These are phyloP conservation scores for Balearica regulorum DNA, from an alignment of 2,797 vertebrate species.

Conservation along the genomic window DNA sequence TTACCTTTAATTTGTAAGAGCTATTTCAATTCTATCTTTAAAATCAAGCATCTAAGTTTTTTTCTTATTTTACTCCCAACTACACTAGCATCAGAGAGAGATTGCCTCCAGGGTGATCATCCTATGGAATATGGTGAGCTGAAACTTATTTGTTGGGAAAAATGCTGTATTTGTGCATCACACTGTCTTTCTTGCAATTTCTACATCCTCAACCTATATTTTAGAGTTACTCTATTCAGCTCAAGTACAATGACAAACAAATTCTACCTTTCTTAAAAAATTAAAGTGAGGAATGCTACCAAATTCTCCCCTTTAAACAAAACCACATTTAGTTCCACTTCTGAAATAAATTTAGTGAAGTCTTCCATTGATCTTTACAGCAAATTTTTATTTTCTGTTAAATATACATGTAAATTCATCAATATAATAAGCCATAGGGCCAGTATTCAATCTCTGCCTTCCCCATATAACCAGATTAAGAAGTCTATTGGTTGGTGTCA, in stretches of 20 bases:
- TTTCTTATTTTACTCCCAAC: not conserved
- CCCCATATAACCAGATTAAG: not conserved
- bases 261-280: not conserved
- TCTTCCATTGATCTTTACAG: not conserved
- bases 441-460: not conserved
- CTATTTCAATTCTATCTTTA: not conserved
- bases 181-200: not conserved
- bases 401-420: not conserved
- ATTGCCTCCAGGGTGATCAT: not conserved
- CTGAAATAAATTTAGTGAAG: not conserved
- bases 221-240: not conserved
- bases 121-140: not conserved
- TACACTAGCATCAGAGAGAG: not conserved
- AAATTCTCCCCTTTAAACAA: not conserved
- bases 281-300: not conserved
- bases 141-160: not conserved
- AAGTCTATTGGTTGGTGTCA: not conserved
- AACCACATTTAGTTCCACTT: fast-evolving
- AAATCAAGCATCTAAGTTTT: not conserved
- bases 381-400: not conserved
- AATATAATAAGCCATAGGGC: not conserved
- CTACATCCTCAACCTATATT: not conserved
- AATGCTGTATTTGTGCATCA: not conserved
- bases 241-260: not conserved
- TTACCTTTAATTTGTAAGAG: not conserved